Evolutionary conservation across 2,888 invertebrate genomes (phyloP), one percentile per base, ranked within the genome.

Genomic region (Caenorhabditis afra): DNA sequence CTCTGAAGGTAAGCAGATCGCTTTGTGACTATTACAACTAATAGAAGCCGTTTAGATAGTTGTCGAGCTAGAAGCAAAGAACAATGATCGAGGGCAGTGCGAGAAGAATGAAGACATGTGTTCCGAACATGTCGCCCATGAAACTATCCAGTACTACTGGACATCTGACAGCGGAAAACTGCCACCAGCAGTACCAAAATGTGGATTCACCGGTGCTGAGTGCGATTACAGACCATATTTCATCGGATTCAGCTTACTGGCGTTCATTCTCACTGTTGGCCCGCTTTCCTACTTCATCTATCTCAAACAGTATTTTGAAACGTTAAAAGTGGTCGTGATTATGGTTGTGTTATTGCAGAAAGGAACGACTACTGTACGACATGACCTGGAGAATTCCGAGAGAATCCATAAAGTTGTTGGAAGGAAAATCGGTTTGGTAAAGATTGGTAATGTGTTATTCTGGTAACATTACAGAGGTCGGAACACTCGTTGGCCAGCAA

Each of bases 41-140:
- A 58, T 50, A 50, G 14, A 12, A 35, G 16, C 18, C 0, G 50
- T 81, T 39, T 47, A 77, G 73, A 89, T 89, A 59, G 88, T 89
- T 1, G 89, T 89, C 0, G 89, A 89, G 70, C 66, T 89, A 22
- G 88, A 87, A 73, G 89, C 89, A 0, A 82, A 87, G 49, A 82
- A 88, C 39, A 86, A 82, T 22, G 88, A 88, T 39, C 79, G 80
- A 29, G 74, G 75, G n/a, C 82, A 87, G 57, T 89, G 89, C 57
- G 82, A 80, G 45, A 73, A 76, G 49, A 82, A 86, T 23, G 81
- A 81, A n/a, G 81, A 85, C 12, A 80, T 85, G 58, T 89, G 89
- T 55, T 89, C 89, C n/a, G 89, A 89, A 70, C 89, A 89, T 83
- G 86, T 87, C 22, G 89, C 88, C 8, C 89, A 89, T 70, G 89